These are phyloP conservation scores for Ditylenchus dipsaci DNA, from an alignment of 1,140 invertebrate genomes.

Conservation along the genomic window DNA sequence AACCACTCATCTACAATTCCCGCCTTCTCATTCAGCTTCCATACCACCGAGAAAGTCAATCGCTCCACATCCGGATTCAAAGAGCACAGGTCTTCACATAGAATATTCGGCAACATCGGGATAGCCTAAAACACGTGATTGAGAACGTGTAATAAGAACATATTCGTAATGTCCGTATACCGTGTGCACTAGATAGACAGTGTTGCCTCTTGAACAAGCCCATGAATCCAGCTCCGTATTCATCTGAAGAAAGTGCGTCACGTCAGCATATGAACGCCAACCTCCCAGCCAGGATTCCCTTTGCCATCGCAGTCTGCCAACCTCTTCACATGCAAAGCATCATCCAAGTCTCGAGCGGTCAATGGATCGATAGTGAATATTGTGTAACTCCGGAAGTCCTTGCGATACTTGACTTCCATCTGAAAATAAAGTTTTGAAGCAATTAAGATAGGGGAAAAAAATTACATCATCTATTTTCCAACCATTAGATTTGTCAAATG, in stretches of 20 bases:
- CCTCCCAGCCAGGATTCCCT: conserved; percentile 66
- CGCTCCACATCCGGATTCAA: conserved; percentile 77
- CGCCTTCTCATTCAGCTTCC: conserved; percentile 80
- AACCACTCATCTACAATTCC: conserved; percentile 79
- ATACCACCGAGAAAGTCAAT: conserved; percentile 87
- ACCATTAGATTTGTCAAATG: conserved; percentile 59
- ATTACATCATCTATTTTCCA: conserved; percentile 63
- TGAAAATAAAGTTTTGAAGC: neutral
- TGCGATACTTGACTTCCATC: conserved; percentile 58
- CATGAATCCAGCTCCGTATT: conserved; percentile 73
- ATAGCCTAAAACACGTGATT: conserved; percentile 64
- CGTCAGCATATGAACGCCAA: conserved; percentile 85
- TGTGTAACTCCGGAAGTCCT: conserved; percentile 74
- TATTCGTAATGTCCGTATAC: too few relatives aligned
- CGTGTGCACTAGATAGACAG: conserved; percentile 60
- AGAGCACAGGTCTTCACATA: conserved; percentile 81
- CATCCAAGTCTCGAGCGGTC: conserved; percentile 84
- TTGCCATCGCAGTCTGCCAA: conserved; percentile 68
- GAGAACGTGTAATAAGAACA: conserved; percentile 68
- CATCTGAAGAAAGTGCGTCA: conserved; percentile 84
- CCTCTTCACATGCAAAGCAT: conserved; percentile 78
- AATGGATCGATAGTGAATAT: conserved; percentile 88
- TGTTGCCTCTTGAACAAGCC: conserved; percentile 46
- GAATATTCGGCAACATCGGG: conserved; percentile 80
- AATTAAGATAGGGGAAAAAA: neutral